A percentile compares a stretch with the other conserved stretches of the same genome.
Evolutionary conservation across 2,888 invertebrate genomes (phyloP).

Genomic region (Eupelmus urozonus): DNA sequence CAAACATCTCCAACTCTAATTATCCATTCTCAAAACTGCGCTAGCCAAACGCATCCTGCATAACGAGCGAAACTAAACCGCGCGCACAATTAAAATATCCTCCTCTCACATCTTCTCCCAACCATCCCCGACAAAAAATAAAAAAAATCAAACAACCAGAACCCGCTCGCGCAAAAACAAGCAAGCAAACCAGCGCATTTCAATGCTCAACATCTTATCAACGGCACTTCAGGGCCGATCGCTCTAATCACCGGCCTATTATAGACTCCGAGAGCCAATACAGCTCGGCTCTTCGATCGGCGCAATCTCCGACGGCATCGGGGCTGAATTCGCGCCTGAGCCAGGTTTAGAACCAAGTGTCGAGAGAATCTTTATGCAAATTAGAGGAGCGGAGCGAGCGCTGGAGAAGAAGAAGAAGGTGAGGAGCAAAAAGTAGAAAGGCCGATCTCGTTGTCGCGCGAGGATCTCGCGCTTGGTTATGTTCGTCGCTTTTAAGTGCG

Average conservation of each 20-base stretch:
- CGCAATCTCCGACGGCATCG: conserved; percentile 30
- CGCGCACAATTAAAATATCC: neutral
- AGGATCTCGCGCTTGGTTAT: conserved; percentile 18
- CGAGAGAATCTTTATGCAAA: conserved; percentile 58
- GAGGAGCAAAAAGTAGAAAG: conserved; percentile 10
- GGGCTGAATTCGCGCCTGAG: conserved; percentile 28
- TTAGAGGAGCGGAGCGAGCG: conserved; percentile 31
- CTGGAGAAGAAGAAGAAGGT: conserved; percentile 39
- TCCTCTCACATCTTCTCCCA: neutral
- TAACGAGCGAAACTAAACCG: neutral
- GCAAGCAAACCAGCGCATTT: neutral
- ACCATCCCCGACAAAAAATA: neutral
- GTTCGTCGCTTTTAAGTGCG: neutral
- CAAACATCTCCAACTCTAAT: no score
- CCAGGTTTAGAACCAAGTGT: conserved; percentile 29
- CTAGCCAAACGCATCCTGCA: no score
- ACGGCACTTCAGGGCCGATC: conserved; percentile 41
- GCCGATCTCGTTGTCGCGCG: conserved; percentile 34
- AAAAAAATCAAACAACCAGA: neutral
- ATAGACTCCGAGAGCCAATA: conserved; percentile 19
- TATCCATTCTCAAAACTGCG: no score
- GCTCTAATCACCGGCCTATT: conserved; percentile 49
- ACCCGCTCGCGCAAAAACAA: neutral
- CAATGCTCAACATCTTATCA: conserved; percentile 42
- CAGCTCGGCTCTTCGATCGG: neutral